Percentiles rank a stretch among this genome's conserved stretches.
These are phyloP conservation scores for Phainopepla nitens DNA, from an alignment of 2,113 vertebrate species.

Conservation along the genomic window DNA sequence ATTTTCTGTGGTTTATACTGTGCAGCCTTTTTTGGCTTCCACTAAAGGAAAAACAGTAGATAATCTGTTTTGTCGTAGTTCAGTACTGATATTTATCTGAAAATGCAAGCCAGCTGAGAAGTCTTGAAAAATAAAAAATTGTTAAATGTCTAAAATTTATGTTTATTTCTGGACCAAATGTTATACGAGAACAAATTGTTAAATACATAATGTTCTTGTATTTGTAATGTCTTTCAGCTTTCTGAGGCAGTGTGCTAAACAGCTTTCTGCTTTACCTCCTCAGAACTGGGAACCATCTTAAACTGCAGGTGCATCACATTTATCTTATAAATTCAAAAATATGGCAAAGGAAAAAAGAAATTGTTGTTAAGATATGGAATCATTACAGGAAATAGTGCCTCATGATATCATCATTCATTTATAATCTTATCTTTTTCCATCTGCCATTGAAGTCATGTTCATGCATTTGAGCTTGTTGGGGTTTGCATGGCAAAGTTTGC, in stretches of 20 bases:
- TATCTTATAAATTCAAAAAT: background rate
- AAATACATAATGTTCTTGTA: conserved; percentile 50
- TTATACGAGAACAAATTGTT: conserved; percentile 42
- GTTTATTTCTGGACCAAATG: conserved; percentile 5
- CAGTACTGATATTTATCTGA: conserved; percentile 60
- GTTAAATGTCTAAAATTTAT: conserved; percentile 52
- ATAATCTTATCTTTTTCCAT: background rate
- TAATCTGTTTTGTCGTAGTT: conserved; percentile 62
- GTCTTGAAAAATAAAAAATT: conserved; percentile 25
- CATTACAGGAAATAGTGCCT: background rate
- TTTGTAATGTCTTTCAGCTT: conserved; percentile 38
- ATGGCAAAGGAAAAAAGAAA: background rate
- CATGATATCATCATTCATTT: background rate
- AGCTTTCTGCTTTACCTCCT: background rate
- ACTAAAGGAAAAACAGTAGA: conserved; percentile 56
- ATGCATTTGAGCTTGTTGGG: background rate
- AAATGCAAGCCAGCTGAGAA: conserved; percentile 46
- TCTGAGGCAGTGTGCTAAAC: conserved; percentile 1
- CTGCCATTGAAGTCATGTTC: background rate
- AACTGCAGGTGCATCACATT: conserved; percentile 51
- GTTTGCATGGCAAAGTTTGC: background rate
- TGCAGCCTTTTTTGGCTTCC: conserved; percentile 54
- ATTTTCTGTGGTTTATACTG: conserved; percentile 62
- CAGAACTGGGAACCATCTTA: conserved; percentile 10
- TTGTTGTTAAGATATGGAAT: background rate